Conservation (phyloP, 1,140 invertebrate genomes). For the Lordiphosa clarofinis region DNA sequence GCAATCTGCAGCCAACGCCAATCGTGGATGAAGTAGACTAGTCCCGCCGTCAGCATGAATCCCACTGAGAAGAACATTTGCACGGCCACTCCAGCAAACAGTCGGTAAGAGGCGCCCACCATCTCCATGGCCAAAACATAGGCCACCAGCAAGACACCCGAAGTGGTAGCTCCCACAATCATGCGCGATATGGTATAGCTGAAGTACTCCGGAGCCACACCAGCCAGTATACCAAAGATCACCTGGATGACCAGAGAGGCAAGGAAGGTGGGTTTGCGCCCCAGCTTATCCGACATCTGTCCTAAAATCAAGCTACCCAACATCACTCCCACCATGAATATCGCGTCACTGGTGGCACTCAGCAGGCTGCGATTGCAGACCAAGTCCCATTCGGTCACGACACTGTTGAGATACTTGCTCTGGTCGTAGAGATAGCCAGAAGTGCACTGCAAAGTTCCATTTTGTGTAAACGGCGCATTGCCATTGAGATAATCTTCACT, state of each 20-base stretch:
- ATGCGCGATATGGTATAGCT: conserved; percentile 86
- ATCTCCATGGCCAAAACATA: conserved; percentile 92
- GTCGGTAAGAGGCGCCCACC: conserved; percentile 88
- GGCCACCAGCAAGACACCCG: conserved; percentile 88
- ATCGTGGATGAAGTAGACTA: conserved; percentile 87
- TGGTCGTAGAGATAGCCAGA: conserved; percentile 83
- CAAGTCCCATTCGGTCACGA: conserved; percentile 87
- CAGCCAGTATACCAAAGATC: conserved; percentile 84
- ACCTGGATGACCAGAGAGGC: conserved; percentile 86
- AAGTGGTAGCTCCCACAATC: conserved; percentile 87
- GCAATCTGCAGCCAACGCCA: conserved; percentile 89
- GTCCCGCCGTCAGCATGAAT: conserved; percentile 86
- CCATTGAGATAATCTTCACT: conserved; percentile 68
- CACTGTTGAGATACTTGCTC: conserved; percentile 83
- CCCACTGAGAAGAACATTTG: conserved; percentile 90
- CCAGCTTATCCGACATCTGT: conserved; percentile 89
- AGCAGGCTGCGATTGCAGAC: conserved; percentile 86
- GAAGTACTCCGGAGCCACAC: conserved; percentile 85
- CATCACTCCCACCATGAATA: conserved; percentile 92
- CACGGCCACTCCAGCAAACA: conserved; percentile 87
- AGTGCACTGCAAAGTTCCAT: conserved; percentile 79
- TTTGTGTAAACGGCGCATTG: conserved; percentile 24
- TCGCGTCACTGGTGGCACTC: conserved; percentile 86
- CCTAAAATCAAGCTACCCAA: conserved; percentile 90
- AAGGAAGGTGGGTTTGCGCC: conserved; percentile 87